phyloP scores from a whole-genome alignment of 2,888 invertebrate species.

The Celastrina argiolus region DNA sequence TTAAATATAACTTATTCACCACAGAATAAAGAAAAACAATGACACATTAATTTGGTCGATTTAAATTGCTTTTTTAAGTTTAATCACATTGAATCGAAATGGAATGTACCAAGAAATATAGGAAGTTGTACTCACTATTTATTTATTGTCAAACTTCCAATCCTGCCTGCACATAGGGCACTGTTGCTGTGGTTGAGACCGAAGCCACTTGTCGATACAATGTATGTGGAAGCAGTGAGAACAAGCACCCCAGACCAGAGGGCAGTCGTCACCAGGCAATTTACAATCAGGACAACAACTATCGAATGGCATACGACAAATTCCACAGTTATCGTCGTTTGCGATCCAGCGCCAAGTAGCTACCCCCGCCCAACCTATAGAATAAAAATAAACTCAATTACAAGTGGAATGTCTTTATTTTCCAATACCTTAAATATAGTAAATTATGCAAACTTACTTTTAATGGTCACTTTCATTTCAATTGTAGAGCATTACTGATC shows the following conservation, averaged over 20 bases:
- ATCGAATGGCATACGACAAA: conserved; percentile 99
- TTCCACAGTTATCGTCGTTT: conserved; percentile 99
- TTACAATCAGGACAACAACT: conserved; percentile 99
- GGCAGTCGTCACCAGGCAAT: conserved; percentile 98
- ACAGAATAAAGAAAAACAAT: too few relatives aligned
- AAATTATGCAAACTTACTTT: conserved; percentile 65
- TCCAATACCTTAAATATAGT: neutral
- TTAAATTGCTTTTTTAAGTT: too few relatives aligned
- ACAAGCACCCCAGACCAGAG: conserved; percentile 98
- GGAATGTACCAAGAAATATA: neutral
- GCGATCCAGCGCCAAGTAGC: conserved; percentile 99
- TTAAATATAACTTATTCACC: too few relatives aligned
- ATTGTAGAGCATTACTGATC: conserved; percentile 28
- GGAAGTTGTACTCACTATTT: conserved; percentile 36
- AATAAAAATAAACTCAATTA: neutral
- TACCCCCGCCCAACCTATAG: conserved; percentile 92
- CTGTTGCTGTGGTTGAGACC: conserved; percentile 93
- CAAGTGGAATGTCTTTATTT: neutral
- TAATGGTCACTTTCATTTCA: conserved; percentile 80
- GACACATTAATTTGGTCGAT: too few relatives aligned
- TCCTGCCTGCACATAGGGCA: conserved; percentile 99
- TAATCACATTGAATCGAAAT: too few relatives aligned
- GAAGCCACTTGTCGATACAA: conserved; percentile 99
- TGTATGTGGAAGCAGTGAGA: conserved; percentile 99
- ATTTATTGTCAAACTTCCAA: conserved; percentile 96